Evolutionary conservation across 2,888 invertebrate genomes (phyloP), one percentile per base, ranked within the genome.

Genomic region (Caenorhabditis sinica): DNA sequence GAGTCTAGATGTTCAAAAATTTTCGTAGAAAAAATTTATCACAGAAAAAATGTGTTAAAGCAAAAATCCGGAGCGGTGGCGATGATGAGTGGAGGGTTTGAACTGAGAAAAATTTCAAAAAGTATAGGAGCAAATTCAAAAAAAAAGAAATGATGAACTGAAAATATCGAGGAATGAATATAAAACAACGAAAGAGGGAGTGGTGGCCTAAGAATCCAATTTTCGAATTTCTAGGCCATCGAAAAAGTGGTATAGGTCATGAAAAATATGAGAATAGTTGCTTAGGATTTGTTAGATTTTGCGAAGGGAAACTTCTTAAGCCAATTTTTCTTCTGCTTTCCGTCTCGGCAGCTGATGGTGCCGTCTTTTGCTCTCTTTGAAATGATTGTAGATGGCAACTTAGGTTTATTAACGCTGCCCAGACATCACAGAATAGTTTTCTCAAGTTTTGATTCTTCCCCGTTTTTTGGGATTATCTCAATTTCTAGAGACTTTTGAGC

Each of bases 221-320:
- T 49, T 49, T 49, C 20, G 49, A 20, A 20, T 49, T 45, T 45
- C 45, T 45, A 45, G 45, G 45, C 5, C 45, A 45, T n/a, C n/a
- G n/a, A n/a, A n/a, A n/a, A n/a, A n/a, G n/a, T n/a, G n/a, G n/a
- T n/a, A n/a, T n/a, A n/a, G n/a, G n/a, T n/a, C n/a, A n/a, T 36
- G 23, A 43, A 51, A 28, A 20, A 36, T 66, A 53, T 60, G 11
- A 15, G 23, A 13, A 28, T 13, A 30, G 20, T 4, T 30, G 5
- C 25, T 40, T 66, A 81, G 11, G 82, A 74, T 53, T 82, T 82
- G 45, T 60, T 61, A 45, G 61, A 71, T 72, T 82, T 82, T 3
- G 72, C 82, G 28, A 82, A 82, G 13, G 82, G 76, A n/a, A 82
- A 82, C 71, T 76, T 75, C 23, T 82, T 82, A 36, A 82, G 75